A percentile compares a stretch with the other conserved stretches of the same genome.
Conservation (phyloP, 2,113 vertebrate species). For the Opisthocomus hoazin region DNA sequence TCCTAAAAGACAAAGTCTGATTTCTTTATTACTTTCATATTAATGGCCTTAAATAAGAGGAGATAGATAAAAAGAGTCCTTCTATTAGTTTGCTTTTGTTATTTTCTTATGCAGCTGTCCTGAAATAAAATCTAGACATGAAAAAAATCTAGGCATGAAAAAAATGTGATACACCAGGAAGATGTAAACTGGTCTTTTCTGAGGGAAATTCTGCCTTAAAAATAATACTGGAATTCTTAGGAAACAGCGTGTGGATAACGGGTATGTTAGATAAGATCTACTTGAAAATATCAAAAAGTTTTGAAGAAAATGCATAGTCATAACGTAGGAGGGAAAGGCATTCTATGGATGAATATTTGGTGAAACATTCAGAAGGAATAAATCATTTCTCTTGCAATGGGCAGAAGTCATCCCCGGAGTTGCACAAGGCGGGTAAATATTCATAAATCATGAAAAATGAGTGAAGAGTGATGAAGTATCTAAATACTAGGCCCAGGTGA, state of each 20-base stretch:
- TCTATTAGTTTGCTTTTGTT: neutral
- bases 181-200: neutral
- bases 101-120: neutral
- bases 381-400: neutral
- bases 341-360: neutral
- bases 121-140: neutral
- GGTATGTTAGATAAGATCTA: neutral
- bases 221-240: neutral
- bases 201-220: neutral
- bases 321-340: neutral
- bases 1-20: neutral
- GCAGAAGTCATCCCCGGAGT: neutral
- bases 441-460: neutral
- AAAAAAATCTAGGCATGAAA: neutral
- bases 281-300: neutral
- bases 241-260: neutral
- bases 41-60: neutral
- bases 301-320: neutral
- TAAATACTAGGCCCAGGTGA: neutral
- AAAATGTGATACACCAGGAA: fast-evolving
- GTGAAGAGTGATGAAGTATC: neutral
- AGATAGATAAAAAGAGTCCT: neutral
- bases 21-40: neutral
- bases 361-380: neutral
- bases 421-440: neutral